Evolutionary conservation across 2,113 vertebrate genomes (phyloP).

Genomic region (Cynoglossus semilaevis): DNA sequence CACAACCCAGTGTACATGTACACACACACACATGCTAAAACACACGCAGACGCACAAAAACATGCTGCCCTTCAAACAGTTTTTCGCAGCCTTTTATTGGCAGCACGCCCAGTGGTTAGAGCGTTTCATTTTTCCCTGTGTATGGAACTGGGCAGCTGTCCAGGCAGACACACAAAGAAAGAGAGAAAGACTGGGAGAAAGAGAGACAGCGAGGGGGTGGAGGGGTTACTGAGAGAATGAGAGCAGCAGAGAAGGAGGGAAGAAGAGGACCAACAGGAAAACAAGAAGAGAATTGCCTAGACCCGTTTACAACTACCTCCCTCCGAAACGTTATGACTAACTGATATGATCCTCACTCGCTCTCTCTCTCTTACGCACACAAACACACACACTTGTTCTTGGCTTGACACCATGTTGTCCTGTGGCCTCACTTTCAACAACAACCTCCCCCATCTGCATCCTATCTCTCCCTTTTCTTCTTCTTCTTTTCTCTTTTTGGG

Average conservation of each 20-base stretch:
- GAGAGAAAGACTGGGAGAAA: conserved; percentile 44
- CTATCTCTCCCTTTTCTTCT: conserved; percentile 55
- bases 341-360: conserved; percentile 71
- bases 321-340: conserved; percentile 75
- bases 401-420: conserved; percentile 68
- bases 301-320: conserved; percentile 74
- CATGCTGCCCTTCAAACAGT: conserved; percentile 76
- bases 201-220: conserved; percentile 15
- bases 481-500: conserved; percentile 72
- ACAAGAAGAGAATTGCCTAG: conserved; percentile 64
- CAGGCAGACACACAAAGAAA: conserved; percentile 81
- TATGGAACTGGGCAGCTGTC: conserved; percentile 98
- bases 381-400: conserved; percentile 43
- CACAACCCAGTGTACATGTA: conserved; percentile 47
- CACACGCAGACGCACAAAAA: conserved; percentile 60
- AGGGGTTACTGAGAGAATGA: conserved; percentile 57
- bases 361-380: conserved; percentile 11
- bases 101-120: conserved; percentile 79
- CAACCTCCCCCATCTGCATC: conserved; percentile 46
- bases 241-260: conserved; percentile 48
- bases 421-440: conserved; percentile 50
- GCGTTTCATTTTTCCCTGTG: conserved; percentile 81
- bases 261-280: conserved; percentile 56
- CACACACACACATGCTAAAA: not conserved
- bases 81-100: conserved; percentile 79